These are phyloP conservation scores for Anthoptus insignis DNA, from an alignment of 2,888 invertebrate genomes.

Conservation along the genomic window DNA sequence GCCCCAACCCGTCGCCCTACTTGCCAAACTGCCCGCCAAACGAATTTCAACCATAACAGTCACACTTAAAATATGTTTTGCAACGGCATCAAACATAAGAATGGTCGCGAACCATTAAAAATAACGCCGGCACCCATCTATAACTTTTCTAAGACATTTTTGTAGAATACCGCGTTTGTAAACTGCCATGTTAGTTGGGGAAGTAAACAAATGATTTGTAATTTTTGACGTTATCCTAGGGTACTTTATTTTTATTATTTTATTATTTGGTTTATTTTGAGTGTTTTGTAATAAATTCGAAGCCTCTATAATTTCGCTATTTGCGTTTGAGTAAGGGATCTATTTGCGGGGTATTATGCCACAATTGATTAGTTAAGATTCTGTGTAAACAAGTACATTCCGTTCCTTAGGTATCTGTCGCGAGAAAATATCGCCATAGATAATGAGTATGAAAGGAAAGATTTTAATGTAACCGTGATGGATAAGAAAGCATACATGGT, in stretches of 20 bases:
- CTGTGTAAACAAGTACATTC: too few relatives aligned
- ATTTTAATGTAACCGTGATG: too few relatives aligned
- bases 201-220: constrained; percentile 40
- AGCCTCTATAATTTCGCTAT: too few relatives aligned
- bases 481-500: too few relatives aligned
- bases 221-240: constrained; percentile 8
- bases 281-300: too few relatives aligned
- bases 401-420: too few relatives aligned
- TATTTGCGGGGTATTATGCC: too few relatives aligned
- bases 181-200: constrained; percentile 42
- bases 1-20: constrained; percentile 73
- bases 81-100: constrained; percentile 50
- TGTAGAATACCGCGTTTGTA: constrained; percentile 54
- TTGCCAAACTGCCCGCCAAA: constrained; percentile 67
- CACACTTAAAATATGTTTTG: constrained; percentile 48
- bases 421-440: too few relatives aligned
- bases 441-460: too few relatives aligned
- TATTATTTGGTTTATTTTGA: too few relatives aligned
- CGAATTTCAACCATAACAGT: constrained; percentile 56
- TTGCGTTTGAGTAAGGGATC: too few relatives aligned
- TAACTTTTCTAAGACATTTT: constrained; percentile 61
- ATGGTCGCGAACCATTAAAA: constrained; percentile 68
- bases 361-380: too few relatives aligned
- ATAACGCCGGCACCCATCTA: constrained; percentile 57
- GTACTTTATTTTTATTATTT: not conserved